Base-by-base conservation (phyloP, 2,797 vertebrate species). In the Spheniscus humboldti region DNA sequence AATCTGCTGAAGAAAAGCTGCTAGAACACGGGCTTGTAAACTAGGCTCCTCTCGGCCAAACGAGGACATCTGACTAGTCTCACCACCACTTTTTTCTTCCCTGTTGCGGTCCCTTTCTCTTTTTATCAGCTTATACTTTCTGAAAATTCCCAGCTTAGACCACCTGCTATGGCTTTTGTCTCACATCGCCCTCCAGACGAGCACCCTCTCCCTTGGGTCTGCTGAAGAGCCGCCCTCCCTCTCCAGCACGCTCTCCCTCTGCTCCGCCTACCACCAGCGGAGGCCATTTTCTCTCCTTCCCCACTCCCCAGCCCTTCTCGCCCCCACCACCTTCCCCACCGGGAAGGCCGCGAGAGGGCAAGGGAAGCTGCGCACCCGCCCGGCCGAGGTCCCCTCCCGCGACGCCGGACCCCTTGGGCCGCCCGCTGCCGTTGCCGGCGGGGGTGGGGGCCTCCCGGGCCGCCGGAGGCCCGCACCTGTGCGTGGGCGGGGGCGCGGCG, bases 361-460 rank as follows among this genome's bases (percentile, higher is more conserved):
- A 1, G 10, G 2, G 17, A 13, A 13, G 7, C 33, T 2, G 15
- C 9, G 12, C 37, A 16, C 8, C 18, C 15, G 8, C 33, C 12
- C 27, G 6, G 7, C 37, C 13, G 3, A 1, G 7, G 1, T 20
- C 10, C 31, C 2, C 1, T 35, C 19, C 25, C 23, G 2, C 59
- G 5, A 28, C 14, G 15, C 11, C 37, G 13, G 48, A 25, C 64
- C 15, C 45, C 18, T 14, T 3, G 13, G 20, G 20, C 56, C 18
- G 17, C 39, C 37, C 24, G 5, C 33, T 5, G 33, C 41, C n/a
- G 43, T 10, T 67, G 43, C 35, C 12, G 7, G 30, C 5, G 7
- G 19, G 12, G 10, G 12, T 4, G 13, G 7, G 4, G 8, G 6
- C 7, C 20, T 10, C 11, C 3, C 43, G 5, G 6, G 8, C 3